Conservation (phyloP, 2,797 vertebrate genomes). For the Tiaroga cobitis region DNA sequence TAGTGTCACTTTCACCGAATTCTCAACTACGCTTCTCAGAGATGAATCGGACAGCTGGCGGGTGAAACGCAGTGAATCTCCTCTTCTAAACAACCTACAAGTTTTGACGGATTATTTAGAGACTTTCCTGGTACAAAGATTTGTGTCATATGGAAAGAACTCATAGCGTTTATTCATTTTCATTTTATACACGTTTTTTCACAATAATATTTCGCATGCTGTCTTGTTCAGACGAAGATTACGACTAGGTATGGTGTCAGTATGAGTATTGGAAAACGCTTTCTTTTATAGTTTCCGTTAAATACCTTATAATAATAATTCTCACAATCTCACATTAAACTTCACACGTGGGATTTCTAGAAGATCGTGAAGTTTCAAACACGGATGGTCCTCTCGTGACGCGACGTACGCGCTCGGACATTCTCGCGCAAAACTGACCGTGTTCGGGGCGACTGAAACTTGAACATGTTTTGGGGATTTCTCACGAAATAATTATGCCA, state of each 20-base stretch:
- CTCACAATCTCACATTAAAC: not conserved
- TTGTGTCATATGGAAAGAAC: not conserved
- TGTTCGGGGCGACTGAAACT: not conserved
- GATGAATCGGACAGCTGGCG: slow-evolving; percentile 65
- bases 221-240: not conserved
- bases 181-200: not conserved
- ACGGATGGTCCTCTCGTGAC: slow-evolving; percentile 30
- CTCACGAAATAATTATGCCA: slow-evolving; percentile 66
- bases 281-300: not conserved
- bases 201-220: not conserved
- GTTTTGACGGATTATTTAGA: slow-evolving; percentile 50
- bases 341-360: slow-evolving; percentile 8
- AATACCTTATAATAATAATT: not conserved
- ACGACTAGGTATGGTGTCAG: not conserved
- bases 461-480: slow-evolving; percentile 64
- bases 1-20: slow-evolving; percentile 79
- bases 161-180: not conserved
- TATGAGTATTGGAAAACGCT: not conserved
- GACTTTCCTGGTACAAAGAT: slow-evolving; percentile 31
- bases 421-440: slow-evolving; percentile 19
- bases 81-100: slow-evolving; percentile 40
- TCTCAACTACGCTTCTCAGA: slow-evolving; percentile 66
- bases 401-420: slow-evolving; percentile 11
- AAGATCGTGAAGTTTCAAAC: slow-evolving; percentile 21
- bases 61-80: slow-evolving; percentile 60